Conservation (phyloP, 2,888 invertebrate genomes). For the Chymomyza fuscimana region DNA sequence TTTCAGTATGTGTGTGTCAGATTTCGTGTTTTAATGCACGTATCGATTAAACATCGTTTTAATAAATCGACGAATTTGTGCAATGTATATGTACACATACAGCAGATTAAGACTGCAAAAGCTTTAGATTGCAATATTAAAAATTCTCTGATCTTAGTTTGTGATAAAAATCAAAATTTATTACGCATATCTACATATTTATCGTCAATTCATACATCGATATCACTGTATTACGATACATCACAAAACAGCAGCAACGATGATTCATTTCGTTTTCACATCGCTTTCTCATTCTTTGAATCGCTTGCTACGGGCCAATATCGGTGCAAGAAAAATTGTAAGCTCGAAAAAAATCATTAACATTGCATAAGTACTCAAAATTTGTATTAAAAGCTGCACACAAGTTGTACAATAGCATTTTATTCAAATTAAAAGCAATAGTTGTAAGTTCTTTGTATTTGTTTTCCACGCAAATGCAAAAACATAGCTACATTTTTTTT, state of each 20-base stretch:
- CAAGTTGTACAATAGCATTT: neutral
- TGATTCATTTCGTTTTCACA: neutral
- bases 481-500: slow-evolving; percentile 2
- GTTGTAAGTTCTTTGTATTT: neutral
- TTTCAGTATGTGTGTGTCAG: no score
- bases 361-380: slow-evolving; percentile 37
- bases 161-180: no score
- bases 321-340: slow-evolving; percentile 23
- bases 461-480: neutral
- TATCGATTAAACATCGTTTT: no score
- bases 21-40: no score
- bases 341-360: slow-evolving; percentile 26
- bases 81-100: no score
- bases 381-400: neutral
- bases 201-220: neutral
- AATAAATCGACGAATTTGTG: no score
- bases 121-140: no score
- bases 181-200: no score
- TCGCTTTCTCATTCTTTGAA: slow-evolving; percentile 21
- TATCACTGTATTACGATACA: neutral
- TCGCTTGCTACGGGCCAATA: slow-evolving; percentile 14
- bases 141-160: no score
- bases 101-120: no score
- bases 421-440: neutral
- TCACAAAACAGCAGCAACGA: neutral